These are phyloP conservation scores for Platyscapa corneri DNA, from an alignment of 1,140 invertebrate species.

Conservation along the genomic window DNA sequence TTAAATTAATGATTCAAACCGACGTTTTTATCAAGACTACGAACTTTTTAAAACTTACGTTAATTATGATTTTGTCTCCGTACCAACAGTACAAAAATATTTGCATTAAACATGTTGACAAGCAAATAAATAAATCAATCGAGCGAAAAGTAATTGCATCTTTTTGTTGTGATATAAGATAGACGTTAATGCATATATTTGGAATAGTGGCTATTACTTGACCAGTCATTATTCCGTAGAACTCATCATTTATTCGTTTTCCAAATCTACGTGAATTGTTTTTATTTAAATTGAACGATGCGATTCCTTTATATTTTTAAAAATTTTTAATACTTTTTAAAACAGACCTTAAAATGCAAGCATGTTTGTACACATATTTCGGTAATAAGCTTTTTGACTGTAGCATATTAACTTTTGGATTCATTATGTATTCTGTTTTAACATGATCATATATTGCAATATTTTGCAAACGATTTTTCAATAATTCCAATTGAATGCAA, in stretches of 20 bases:
- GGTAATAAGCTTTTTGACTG: not conserved
- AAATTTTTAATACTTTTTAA: not conserved
- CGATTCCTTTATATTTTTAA: not conserved
- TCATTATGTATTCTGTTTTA: not conserved
- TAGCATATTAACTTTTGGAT: not conserved
- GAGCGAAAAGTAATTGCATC: constrained; percentile 1
- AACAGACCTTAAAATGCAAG: constrained; percentile 10
- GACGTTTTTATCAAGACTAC: not conserved
- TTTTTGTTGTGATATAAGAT: constrained; percentile 32
- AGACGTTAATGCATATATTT: constrained; percentile 47
- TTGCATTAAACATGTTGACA: constrained; percentile 23
- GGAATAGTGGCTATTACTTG: constrained; percentile 36
- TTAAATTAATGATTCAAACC: not conserved
- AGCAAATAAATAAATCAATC: constrained; percentile 1
- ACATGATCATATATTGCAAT: not conserved
- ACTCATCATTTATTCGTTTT: constrained; percentile 22
- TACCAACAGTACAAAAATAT: constrained; percentile 50
- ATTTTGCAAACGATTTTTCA: constrained; percentile 17
- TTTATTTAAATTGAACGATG: not conserved
- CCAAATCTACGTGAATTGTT: not conserved
- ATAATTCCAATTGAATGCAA: constrained; percentile 12
- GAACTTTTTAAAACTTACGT: constrained; percentile 17
- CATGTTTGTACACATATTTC: not conserved
- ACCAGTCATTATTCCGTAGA: constrained; percentile 11
- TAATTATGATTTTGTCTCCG: constrained; percentile 42